These are phyloP conservation scores for Sarcophilus harrisii DNA, from an alignment of 2,797 vertebrate species.

Conservation along the genomic window DNA sequence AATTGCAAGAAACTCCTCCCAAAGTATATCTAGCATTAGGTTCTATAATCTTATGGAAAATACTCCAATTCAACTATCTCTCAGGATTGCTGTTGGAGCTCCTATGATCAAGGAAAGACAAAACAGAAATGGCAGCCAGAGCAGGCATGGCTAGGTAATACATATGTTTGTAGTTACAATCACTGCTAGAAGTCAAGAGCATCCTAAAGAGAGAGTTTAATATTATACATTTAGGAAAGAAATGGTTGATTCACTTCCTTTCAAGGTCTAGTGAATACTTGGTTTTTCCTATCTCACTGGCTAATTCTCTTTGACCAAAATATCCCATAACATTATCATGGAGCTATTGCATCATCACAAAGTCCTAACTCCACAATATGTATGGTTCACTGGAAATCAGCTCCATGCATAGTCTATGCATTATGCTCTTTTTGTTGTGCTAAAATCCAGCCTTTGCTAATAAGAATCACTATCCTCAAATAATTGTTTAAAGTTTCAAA, in stretches of 20 bases:
- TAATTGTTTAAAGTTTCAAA: not conserved
- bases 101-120: not conserved
- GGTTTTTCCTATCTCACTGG: not conserved
- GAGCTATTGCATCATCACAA: not conserved
- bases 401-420: not conserved
- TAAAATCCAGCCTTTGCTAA: not conserved
- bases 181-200: not conserved
- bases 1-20: not conserved
- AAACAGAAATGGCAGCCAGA: not conserved
- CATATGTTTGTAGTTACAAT: not conserved
- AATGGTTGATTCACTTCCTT: not conserved
- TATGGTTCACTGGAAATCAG: not conserved
- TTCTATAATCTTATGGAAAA: not conserved
- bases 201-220: not conserved
- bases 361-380: not conserved
- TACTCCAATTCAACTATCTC: not conserved
- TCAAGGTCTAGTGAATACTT: not conserved
- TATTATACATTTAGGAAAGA: not conserved
- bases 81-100: not conserved
- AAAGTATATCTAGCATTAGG: not conserved
- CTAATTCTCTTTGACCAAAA: not conserved
- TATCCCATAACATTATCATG: not conserved
- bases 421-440: not conserved
- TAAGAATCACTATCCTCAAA: not conserved
- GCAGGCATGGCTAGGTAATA: not conserved